Evolutionary conservation across 2,797 vertebrate genomes (phyloP).

Genomic region (Tauraco hartlaubi): DNA sequence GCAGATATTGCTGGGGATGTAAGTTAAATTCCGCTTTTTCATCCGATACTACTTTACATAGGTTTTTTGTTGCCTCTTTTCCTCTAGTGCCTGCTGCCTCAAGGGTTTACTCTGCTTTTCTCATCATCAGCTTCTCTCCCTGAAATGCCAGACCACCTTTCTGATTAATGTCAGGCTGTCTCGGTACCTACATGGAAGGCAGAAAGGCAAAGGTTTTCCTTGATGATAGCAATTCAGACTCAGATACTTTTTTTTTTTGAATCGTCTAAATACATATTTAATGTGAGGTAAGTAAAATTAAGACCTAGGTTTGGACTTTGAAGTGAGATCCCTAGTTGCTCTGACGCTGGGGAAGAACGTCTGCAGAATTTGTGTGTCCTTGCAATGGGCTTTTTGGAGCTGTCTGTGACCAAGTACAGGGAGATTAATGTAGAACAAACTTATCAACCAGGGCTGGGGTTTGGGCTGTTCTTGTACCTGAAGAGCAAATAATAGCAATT

Average conservation of each 20-base stretch:
- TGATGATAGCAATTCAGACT: neutral
- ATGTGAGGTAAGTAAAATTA: neutral
- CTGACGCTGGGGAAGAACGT: neutral
- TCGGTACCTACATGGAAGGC: neutral
- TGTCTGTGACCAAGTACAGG: neutral
- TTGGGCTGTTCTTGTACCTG: neutral
- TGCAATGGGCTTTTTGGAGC: neutral
- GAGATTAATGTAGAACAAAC: neutral
- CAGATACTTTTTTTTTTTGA: neutral
- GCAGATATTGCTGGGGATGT: neutral
- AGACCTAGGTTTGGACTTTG: neutral
- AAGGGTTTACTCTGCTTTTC: neutral
- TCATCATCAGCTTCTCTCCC: neutral
- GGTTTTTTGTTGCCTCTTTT: neutral
- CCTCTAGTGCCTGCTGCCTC: neutral
- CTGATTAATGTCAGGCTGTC: neutral
- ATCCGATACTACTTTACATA: neutral
- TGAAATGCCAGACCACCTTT: conserved; percentile 10
- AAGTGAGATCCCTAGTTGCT: neutral
- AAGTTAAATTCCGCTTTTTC: neutral
- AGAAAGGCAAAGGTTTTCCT: neutral
- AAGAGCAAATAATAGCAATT: neutral
- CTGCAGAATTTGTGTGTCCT: neutral
- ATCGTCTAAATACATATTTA: neutral
- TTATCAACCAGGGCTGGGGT: neutral